Base-by-base conservation (phyloP, 2,113 vertebrate species). In the Gymnarchus niloticus region DNA sequence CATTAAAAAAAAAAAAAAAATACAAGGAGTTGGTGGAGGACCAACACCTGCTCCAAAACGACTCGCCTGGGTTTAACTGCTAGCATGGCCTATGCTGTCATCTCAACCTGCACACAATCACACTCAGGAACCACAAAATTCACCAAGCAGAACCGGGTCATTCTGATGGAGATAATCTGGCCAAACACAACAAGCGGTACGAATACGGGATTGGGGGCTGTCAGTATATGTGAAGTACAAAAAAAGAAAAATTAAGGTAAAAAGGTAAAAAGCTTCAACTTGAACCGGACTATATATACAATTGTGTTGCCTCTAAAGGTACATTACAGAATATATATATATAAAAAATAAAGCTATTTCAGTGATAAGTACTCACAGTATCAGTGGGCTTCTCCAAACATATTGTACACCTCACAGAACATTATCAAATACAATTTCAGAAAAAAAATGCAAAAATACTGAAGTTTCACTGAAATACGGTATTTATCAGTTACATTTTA, bases 361-460 rank as follows among this genome's bases (percentile, higher is more conserved):
- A 95, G 93, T 93, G 95, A 96, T 95, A 93, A 94, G 92, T 93
- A 88, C 94, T 96, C 92, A 97, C 96, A 97, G 96, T 96, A 96
- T 95, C 93, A 90, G 95, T 93, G 94, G 95, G 95, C 92, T 94
- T 93, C 93, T 93, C 94, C 93, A 94, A 94, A 94, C 91, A 89
- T 91, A 56, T 91, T 91, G 87, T 85, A 93, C 92, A 95, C 91
- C 90, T 90, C 89, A 94, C 93, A 94, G 90, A 94, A 94, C 85
- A 93, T 93, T 94, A 95, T 95, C 94, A 94, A 95, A 96, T 94
- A 96, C 94, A 92, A 92, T 95, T 91, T 92, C 93, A 93, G 76
- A 78, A 95, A 95, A 94, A 94, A 95, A 96, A 96, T 96, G 95
- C 95, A 97, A 96, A 97, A 97, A 96, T 95, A 96, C 94, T 95